Conservation (phyloP, 2,888 invertebrate genomes). For the Dryobotodes eremita region DNA sequence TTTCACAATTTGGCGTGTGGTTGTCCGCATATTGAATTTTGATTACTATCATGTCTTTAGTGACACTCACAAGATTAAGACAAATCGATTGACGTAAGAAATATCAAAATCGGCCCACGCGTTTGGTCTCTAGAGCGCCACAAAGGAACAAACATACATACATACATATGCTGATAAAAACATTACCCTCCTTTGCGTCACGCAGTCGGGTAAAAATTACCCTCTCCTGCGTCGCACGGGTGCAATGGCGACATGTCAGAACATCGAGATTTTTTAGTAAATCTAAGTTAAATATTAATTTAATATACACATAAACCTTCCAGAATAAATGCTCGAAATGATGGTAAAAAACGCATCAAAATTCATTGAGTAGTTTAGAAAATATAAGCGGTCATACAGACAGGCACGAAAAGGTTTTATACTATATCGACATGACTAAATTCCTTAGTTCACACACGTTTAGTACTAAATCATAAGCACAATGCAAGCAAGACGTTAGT, state of each 20-base stretch:
- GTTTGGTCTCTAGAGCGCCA: too few relatives aligned
- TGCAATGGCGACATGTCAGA: not conserved
- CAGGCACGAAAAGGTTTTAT: not conserved
- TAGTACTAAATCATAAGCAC: not conserved
- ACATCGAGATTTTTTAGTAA: not conserved
- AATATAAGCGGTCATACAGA: not conserved
- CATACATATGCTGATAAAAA: too few relatives aligned
- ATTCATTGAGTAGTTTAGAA: not conserved
- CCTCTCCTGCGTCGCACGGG: not conserved
- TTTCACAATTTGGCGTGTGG: too few relatives aligned
- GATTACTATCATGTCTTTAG: too few relatives aligned
- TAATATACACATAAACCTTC: not conserved
- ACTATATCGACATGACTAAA: not conserved
- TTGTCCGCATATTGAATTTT: too few relatives aligned
- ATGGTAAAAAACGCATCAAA: not conserved
- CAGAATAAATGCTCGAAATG: too few relatives aligned
- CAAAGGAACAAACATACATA: too few relatives aligned
- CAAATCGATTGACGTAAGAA: too few relatives aligned
- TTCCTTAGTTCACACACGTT: not conserved
- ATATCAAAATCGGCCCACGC: too few relatives aligned
- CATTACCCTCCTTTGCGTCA: too few relatives aligned
- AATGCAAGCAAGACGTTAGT: not conserved
- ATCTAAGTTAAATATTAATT: not conserved
- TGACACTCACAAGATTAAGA: too few relatives aligned
- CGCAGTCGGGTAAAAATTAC: not conserved